Base-by-base conservation (phyloP, 2,113 vertebrate species). In the Coptodon bakossiorum region DNA sequence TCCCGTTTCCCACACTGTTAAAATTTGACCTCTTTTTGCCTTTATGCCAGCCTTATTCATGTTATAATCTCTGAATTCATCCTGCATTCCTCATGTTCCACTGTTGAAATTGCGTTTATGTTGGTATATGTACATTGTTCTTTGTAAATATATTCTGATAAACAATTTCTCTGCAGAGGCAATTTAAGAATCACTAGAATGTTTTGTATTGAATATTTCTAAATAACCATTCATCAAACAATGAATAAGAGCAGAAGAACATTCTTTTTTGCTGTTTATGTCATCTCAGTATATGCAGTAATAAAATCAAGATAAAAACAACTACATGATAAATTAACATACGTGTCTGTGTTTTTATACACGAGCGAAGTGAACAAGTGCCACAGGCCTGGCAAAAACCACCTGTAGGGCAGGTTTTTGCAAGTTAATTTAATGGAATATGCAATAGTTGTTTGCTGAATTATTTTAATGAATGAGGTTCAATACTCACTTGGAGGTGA, bases 101-200 rank as follows among this genome's bases (percentile, higher is more conserved):
- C 17, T n/a, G 9, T n/a, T 63, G 59, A 63, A 34, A 7, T 68
- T 68, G 11, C 0, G 1, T 68, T 38, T 14, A 68, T 5, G 0
- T 22, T 68, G 63, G 63, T 22, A 68, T 38, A 40, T 66, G 17
- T 61, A 59, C 57, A 10, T 36, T 63, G 13, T 19, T 63, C 59
- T 63, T 63, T 34, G 3, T 68, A 68, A 68, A 68, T 68, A 13
- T 36, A 68, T 68, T 68, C 40, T 40, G 34, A 14, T 22, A 22
- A 68, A 68, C 19, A 40, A 8, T 40, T 68, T 40, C 40, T 40
- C 19, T 40, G 4, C 19, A 68, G 34, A 22, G 19, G 34, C 34
- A 68, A 13, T 68, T 68, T 68, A 22, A 13, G 6, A 68, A 38
- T 68, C 63, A 68, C 19, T 68, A 13, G 34, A 68, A 22, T 68